Conservation (phyloP, 2,113 vertebrate genomes). For the Tachysurus fulvidraco region DNA sequence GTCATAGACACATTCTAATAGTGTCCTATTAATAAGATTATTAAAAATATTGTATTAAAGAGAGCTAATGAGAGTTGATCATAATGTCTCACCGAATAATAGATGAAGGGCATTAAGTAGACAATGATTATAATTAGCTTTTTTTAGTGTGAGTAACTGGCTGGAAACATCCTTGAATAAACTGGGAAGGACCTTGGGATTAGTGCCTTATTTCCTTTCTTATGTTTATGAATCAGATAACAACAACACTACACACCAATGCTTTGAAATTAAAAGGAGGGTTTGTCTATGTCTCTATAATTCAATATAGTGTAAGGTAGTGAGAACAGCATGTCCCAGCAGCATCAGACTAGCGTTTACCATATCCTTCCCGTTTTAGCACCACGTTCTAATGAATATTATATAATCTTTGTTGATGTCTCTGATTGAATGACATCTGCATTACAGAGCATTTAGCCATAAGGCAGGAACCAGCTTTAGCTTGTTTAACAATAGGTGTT, state of each 20-base stretch:
- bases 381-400: not conserved
- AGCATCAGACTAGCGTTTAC: not conserved
- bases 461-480: constrained; percentile 13
- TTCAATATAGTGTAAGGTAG: not conserved
- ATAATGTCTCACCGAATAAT: not conserved
- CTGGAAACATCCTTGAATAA: constrained; percentile 19
- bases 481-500: constrained; percentile 7
- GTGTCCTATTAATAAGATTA: not conserved
- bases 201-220: not conserved
- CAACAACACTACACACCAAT: not conserved
- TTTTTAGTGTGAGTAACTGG: not conserved
- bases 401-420: not conserved
- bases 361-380: not conserved
- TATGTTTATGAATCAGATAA: not conserved
- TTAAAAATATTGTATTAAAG: not conserved
- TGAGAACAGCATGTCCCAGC: not conserved
- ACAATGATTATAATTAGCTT: not conserved
- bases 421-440: not conserved
- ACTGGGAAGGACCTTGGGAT: constrained; percentile 12
- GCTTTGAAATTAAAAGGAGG: not conserved
- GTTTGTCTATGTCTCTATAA: not conserved
- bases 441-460: constrained; percentile 8
- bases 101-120: not conserved
- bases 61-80: not conserved
- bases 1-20: too few relatives aligned